Evolutionary conservation across 2,888 invertebrate species (phyloP).

Genomic region (Mongoloraphidia duomilia): DNA sequence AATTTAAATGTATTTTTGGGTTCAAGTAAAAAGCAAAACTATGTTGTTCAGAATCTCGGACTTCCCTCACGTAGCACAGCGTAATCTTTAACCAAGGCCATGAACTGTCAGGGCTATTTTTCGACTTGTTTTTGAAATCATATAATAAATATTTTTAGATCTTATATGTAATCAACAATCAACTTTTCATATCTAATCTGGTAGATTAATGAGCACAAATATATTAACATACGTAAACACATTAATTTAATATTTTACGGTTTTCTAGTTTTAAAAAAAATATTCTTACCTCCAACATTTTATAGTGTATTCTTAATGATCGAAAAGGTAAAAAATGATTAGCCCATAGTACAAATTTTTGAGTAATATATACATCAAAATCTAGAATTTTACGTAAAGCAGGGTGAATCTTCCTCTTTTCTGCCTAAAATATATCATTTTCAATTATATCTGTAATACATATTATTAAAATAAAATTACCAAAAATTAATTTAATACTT

Average conservation of each 20-base stretch:
- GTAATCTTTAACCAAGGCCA: too few species aligned
- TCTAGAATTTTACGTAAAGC: constrained; percentile 34
- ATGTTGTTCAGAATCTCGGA: too few species aligned
- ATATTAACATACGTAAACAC: neutral
- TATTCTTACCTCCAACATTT: constrained; percentile 37
- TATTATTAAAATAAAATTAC: too few species aligned
- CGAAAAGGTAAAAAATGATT: constrained; percentile 34
- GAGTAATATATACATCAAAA: constrained; percentile 36
- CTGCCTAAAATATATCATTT: constrained; percentile 15
- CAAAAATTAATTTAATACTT: too few species aligned
- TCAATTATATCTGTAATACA: neutral
- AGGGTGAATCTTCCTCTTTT: constrained; percentile 28
- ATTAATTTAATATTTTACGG: too few species aligned
- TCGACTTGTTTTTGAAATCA: too few species aligned
- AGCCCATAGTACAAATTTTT: constrained; percentile 35
- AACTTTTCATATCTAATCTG: too few species aligned
- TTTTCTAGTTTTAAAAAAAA: neutral
- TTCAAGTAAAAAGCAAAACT: too few species aligned
- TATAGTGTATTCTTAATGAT: constrained; percentile 38
- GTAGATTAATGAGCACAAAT: neutral
- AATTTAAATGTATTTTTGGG: too few species aligned
- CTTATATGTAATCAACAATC: neutral
- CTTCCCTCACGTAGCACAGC: too few species aligned
- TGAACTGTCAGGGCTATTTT: too few species aligned
- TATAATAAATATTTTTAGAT: constrained; percentile 3